These are phyloP conservation scores for Pseudoips prasinana DNA, from an alignment of 2,888 invertebrate genomes.

Conservation along the genomic window DNA sequence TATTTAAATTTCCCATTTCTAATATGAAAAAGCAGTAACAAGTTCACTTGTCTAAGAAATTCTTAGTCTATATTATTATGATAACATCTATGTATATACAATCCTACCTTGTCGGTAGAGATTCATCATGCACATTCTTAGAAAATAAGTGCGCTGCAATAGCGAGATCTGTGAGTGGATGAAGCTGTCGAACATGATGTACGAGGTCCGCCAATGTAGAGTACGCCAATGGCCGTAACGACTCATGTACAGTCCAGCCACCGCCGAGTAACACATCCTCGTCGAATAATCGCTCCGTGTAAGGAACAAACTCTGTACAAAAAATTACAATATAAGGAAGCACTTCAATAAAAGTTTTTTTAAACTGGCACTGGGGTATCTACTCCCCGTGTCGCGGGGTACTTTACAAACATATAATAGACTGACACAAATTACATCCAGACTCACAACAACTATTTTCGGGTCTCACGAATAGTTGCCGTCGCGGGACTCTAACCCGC, in stretches of 20 bases:
- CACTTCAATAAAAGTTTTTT: not conserved
- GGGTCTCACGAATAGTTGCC: too few species aligned
- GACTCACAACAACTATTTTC: too few species aligned
- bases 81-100: not conserved
- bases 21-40: too few species aligned
- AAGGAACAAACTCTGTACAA: constrained; percentile 93
- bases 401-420: too few species aligned
- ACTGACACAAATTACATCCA: too few species aligned
- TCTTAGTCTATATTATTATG: too few species aligned
- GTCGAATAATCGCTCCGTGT: constrained; percentile 97
- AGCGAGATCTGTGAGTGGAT: constrained; percentile 92
- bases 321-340: too few species aligned
- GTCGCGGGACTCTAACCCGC: too few species aligned
- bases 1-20: too few species aligned
- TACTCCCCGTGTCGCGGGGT: too few species aligned
- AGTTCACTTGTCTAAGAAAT: too few species aligned
- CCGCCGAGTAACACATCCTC: constrained; percentile 96
- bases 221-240: constrained; percentile 96
- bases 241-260: constrained; percentile 98
- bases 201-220: constrained; percentile 98
- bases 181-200: constrained; percentile 94
- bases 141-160: constrained; percentile 96
- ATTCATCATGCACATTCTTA: constrained; percentile 98
- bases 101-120: constrained; percentile 89
- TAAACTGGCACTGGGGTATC: too few species aligned